phyloP scores from a whole-genome alignment of 2,797 vertebrate genomes.

The Capromys pilorides region DNA sequence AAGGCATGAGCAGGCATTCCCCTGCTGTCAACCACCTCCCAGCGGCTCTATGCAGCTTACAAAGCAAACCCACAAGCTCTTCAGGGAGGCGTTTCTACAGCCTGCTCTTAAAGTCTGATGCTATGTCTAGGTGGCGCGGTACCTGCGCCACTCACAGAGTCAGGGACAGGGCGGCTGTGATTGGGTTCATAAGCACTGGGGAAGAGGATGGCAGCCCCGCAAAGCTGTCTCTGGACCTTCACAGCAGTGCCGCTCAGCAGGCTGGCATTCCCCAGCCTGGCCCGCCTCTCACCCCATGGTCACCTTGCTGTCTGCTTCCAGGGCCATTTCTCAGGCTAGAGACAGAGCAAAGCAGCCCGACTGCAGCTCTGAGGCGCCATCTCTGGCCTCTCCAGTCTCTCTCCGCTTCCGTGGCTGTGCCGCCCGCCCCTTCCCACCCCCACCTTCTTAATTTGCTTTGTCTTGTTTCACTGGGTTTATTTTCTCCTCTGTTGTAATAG shows the following conservation, averaged over 20 bases:
- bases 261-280: background rate
- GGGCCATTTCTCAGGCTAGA: background rate
- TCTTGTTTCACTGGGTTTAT: background rate
- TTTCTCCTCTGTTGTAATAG: background rate
- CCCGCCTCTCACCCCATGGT: background rate
- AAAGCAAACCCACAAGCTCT: background rate
- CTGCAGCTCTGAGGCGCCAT: background rate
- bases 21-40: background rate
- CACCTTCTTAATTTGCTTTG: background rate
- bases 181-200: background rate
- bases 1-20: background rate
- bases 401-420: rapidly evolving
- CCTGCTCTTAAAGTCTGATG: background rate
- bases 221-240: background rate
- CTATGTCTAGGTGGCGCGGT: rapidly evolving
- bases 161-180: rapidly evolving
- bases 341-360: background rate
- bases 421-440: background rate
- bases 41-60: background rate
- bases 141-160: rapidly evolving
- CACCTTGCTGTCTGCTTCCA: background rate
- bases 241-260: background rate
- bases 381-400: background rate
- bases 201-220: background rate
- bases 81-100: background rate